Evolutionary conservation across 2,113 vertebrate genomes (phyloP).

Genomic region (Cyphomyrus plagiostoma): DNA sequence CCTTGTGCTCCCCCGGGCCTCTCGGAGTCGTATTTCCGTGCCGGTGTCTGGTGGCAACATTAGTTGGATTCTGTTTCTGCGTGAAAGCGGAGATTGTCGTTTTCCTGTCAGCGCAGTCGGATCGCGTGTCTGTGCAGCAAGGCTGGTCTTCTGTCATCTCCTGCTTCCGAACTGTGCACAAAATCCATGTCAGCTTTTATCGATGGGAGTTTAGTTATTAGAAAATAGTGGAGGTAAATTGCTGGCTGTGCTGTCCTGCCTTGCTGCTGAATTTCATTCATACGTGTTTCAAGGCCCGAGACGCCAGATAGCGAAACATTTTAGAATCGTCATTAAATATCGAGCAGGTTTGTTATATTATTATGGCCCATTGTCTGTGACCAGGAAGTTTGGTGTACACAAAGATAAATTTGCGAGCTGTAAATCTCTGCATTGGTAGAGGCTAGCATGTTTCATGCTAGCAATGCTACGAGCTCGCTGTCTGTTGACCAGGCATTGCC

Average conservation of each 20-base stretch:
- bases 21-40: conserved; percentile 25
- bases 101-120: conserved; percentile 8
- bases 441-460: background rate
- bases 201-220: background rate
- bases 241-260: background rate
- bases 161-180: background rate
- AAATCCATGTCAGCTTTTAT: background rate
- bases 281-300: background rate
- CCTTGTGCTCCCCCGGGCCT: conserved; percentile 27
- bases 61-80: conserved; percentile 18
- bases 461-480: background rate
- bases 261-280: background rate
- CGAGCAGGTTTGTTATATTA: background rate
- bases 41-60: conserved; percentile 10
- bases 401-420: background rate
- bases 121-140: conserved; percentile 6
- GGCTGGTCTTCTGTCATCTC: background rate
- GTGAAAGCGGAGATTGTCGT: conserved; percentile 5
- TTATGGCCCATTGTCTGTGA: background rate
- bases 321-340: background rate
- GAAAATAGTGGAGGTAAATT: background rate
- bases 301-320: background rate
- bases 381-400: background rate
- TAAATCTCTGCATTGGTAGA: background rate
- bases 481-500: background rate